phyloP scores from a whole-genome alignment of 2,888 invertebrate genomes.

The Choristoneura rosaceana region DNA sequence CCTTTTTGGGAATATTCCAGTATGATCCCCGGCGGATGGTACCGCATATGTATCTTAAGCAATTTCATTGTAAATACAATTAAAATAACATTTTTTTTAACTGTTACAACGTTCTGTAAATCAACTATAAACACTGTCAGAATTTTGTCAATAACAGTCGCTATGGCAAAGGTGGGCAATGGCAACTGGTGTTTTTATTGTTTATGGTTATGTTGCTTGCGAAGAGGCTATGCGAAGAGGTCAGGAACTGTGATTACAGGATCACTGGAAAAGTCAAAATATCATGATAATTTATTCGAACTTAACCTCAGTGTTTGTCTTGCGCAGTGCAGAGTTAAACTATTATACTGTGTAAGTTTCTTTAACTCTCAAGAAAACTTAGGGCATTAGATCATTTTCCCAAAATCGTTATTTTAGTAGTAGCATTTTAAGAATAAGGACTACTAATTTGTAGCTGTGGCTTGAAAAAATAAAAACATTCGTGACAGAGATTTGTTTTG shows the following conservation, averaged over 20 bases:
- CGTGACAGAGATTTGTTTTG: too few relatives aligned
- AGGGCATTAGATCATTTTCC: too few relatives aligned
- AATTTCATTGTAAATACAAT: slow-evolving; percentile 81
- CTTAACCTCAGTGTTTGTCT: too few relatives aligned
- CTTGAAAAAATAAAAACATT: too few relatives aligned
- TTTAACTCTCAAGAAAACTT: too few relatives aligned
- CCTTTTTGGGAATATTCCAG: slow-evolving; percentile 87
- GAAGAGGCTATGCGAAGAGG: not conserved
- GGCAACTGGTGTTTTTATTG: slow-evolving; percentile 19
- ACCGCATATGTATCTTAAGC: slow-evolving; percentile 88
- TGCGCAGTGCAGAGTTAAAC: too few relatives aligned
- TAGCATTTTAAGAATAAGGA: too few relatives aligned
- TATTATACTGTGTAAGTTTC: too few relatives aligned
- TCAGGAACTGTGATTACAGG: not conserved
- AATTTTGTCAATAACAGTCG: slow-evolving; percentile 74
- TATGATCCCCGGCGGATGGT: slow-evolving; percentile 90
- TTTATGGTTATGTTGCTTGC: not conserved
- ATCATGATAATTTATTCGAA: too few relatives aligned
- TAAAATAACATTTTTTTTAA: slow-evolving; percentile 49
- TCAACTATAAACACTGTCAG: slow-evolving; percentile 51
- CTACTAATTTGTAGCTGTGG: too few relatives aligned
- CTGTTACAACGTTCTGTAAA: slow-evolving; percentile 50
- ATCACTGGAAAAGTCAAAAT: too few relatives aligned
- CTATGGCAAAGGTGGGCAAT: slow-evolving; percentile 59
- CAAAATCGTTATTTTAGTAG: too few relatives aligned